Conservation (phyloP, 2,113 vertebrate genomes). For the Ailuropoda melanoleuca region DNA sequence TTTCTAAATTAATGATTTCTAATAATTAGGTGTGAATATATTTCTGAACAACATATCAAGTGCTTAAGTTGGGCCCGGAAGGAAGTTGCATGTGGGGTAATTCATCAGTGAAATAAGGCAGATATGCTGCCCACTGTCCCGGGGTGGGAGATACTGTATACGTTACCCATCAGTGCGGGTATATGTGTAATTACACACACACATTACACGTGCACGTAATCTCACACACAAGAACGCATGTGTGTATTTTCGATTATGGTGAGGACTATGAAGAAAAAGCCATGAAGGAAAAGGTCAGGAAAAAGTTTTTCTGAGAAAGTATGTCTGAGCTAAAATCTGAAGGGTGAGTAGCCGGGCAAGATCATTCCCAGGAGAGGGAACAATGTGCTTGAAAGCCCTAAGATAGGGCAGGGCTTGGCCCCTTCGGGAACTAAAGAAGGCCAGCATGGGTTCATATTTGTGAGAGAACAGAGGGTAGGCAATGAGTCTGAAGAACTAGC, state of each 20-base stretch:
- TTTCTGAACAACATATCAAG: background rate
- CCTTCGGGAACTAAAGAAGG: background rate
- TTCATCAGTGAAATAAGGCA: background rate
- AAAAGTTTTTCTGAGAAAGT: background rate
- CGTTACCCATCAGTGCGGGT: background rate
- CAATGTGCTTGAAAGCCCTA: background rate
- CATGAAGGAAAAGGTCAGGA: background rate
- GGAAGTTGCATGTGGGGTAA: background rate
- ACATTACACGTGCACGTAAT: background rate
- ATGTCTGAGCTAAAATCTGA: background rate
- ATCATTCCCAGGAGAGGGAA: background rate
- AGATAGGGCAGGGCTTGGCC: background rate
- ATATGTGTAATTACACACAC: background rate
- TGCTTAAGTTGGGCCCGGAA: background rate
- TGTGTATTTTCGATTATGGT: background rate
- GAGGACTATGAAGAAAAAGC: background rate
- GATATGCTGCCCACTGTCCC: too few species aligned
- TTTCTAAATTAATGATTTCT: conserved; percentile 21
- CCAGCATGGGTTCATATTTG: rapidly evolving
- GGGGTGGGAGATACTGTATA: background rate
- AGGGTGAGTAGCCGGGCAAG: background rate
- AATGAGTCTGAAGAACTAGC: background rate
- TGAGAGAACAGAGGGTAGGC: background rate
- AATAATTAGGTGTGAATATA: background rate
- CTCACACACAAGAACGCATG: too few species aligned